Evolutionary conservation across 2,113 vertebrate genomes (phyloP).

Genomic region (Mus spicilegus): DNA sequence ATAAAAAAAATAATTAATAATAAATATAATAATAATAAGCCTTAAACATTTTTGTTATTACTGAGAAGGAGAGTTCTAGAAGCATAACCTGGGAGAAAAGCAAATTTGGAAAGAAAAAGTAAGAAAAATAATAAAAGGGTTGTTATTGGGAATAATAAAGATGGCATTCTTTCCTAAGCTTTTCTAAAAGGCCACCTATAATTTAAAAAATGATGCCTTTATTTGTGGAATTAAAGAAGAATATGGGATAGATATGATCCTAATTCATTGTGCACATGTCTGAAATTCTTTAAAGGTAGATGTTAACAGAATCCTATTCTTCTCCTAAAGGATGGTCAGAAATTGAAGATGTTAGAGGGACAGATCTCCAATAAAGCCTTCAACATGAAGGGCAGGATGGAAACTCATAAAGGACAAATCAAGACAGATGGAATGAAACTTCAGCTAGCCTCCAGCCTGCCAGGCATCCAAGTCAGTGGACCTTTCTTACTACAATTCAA

Average conservation of each 20-base stretch:
- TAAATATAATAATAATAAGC: not conserved
- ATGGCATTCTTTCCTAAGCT: not conserved
- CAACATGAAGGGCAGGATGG: not conserved
- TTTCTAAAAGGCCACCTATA: not conserved
- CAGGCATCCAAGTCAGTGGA: not conserved
- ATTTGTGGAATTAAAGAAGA: not conserved
- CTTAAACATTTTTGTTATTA: not conserved
- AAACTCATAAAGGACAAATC: not conserved
- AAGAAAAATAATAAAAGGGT: not conserved
- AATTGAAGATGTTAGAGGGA: conserved; percentile 5
- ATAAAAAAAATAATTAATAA: not conserved
- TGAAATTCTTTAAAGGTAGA: not conserved
- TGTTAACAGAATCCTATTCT: not conserved
- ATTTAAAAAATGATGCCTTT: not conserved
- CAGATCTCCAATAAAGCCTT: not conserved
- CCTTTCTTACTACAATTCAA: not conserved
- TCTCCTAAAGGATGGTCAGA: not conserved
- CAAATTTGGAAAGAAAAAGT: not conserved
- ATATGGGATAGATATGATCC: not conserved
- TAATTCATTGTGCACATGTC: not conserved
- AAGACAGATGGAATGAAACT: not conserved
- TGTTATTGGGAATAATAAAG: not conserved
- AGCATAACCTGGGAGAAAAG: not conserved
- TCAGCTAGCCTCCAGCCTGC: not conserved
- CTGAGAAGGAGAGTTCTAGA: not conserved